Conservation (phyloP, 2,888 invertebrate species). For the Dyspetes luteomarginatus region DNA sequence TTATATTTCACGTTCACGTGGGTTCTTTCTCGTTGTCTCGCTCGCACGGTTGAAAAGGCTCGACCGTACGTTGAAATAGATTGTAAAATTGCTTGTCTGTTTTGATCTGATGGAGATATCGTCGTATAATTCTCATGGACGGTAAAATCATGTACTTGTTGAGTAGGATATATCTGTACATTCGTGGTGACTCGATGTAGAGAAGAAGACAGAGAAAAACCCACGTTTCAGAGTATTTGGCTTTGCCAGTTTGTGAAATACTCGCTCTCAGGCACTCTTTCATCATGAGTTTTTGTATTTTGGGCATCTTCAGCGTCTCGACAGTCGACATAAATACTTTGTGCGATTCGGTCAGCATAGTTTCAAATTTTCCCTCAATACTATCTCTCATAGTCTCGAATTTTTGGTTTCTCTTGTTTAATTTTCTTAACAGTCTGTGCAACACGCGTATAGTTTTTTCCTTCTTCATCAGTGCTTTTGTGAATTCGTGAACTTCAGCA, state of each 20-base stretch:
- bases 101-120: slow-evolving; percentile 74
- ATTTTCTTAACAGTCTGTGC: slow-evolving; percentile 67
- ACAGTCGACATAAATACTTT: slow-evolving; percentile 63
- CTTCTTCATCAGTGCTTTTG: slow-evolving; percentile 62
- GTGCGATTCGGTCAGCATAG: slow-evolving; percentile 46
- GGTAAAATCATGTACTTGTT: slow-evolving; percentile 75
- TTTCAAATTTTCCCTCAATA: slow-evolving; percentile 61
- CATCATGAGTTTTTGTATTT: slow-evolving; percentile 76
- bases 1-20: slow-evolving; percentile 49
- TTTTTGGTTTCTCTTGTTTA: slow-evolving; percentile 63
- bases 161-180: slow-evolving; percentile 73
- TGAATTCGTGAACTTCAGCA: slow-evolving; percentile 57
- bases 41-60: slow-evolving; percentile 71
- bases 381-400: slow-evolving; percentile 60
- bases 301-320: slow-evolving; percentile 71
- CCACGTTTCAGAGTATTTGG: slow-evolving; percentile 74
- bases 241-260: slow-evolving; percentile 60
- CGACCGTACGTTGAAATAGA: slow-evolving; percentile 73
- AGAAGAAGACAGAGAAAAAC: slow-evolving; percentile 74
- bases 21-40: slow-evolving; percentile 62
- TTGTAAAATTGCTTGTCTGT: slow-evolving; percentile 74
- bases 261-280: slow-evolving; percentile 74
- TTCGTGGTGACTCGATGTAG: slow-evolving; percentile 74
- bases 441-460: slow-evolving; percentile 66
- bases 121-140: slow-evolving; percentile 69